Conservation (phyloP, 1,140 invertebrate species). For the Batillaria attramentaria region DNA sequence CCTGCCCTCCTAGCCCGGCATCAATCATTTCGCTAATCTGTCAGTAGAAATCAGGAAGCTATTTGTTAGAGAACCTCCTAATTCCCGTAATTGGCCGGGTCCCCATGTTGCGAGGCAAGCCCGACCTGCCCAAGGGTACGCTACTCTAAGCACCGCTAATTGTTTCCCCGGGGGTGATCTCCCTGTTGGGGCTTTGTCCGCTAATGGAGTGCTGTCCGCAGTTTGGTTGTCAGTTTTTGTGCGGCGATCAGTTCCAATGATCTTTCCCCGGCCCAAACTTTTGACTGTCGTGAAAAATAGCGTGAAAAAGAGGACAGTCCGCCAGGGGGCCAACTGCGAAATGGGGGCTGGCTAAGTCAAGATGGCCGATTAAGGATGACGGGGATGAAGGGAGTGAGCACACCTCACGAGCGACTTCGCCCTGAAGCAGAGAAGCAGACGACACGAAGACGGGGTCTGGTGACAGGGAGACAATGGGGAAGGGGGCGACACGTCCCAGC, state of each 20-base stretch:
- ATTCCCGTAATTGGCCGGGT: conserved; percentile 24
- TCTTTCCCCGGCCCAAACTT: neutral
- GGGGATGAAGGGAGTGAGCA: neutral
- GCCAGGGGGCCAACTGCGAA: neutral
- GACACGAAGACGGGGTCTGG: neutral
- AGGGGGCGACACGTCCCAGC: neutral
- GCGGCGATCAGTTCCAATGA: conserved; percentile 16
- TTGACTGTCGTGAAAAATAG: neutral
- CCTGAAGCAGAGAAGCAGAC: neutral
- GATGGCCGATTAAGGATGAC: neutral
- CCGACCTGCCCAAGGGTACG: conserved; percentile 6
- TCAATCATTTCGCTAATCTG: conserved; percentile 30
- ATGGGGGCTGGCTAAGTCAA: neutral
- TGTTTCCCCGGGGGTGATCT: conserved; percentile 30
- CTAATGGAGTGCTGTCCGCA: conserved; percentile 32
- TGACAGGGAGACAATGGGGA: neutral
- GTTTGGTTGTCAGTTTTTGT: conserved; percentile 24
- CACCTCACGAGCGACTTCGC: neutral
- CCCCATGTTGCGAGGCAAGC: neutral
- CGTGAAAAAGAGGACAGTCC: neutral
- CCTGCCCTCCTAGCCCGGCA: conserved; percentile 13
- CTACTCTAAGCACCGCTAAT: conserved; percentile 25
- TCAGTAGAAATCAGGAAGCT: conserved; percentile 35
- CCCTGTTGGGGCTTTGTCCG: conserved; percentile 10
- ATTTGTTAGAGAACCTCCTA: conserved; percentile 32